Evolutionary conservation across 2,113 vertebrate genomes (phyloP), one percentile per base, ranked within the genome.

Genomic region (Myxocyprinus asiaticus): DNA sequence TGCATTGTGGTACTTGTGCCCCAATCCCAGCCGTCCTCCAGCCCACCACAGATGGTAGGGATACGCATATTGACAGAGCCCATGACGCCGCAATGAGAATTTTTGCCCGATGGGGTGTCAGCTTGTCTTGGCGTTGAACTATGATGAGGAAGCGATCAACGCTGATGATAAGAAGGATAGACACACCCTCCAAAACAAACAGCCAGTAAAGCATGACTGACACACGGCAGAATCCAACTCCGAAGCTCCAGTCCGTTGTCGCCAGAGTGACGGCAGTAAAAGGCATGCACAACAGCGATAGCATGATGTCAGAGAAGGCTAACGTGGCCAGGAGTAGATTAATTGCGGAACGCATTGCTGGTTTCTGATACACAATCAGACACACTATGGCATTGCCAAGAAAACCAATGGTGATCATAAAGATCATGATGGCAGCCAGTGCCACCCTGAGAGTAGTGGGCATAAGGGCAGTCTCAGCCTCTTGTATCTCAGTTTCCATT

Each of bases 201-300:
- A 98, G 93, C 95, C 95, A 94, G 88, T 96, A 95, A 0, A 95
- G 85, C 87, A 91, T 92, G 83, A 94, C 93, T 0, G 95, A 96
- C 3, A 94, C 93, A 0, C 92, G 89, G 84, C 95, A 97, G 85
- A 96, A 95, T 33, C 77, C 86, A 42, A 88, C 91, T 6, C 94
- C 93, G 2, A 94, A 95, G 87, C 88, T 91, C 95, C 94, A 94
- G 86, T 89, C 93, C 0, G 89, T 88, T 0, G 92, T 95, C 61
- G 89, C 85, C 77, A 91, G 90, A 0, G 85, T 93, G 86, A 95
- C 86, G 0, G 94, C 94, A 0, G 95, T 94, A 87, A 97, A 96
- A 56, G 95, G 95, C 94, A 96, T 95, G 88, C 96, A 97, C 82
- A 95, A 93, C 56, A 96, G 80, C 5, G 94, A 96, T 15, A 96